These are phyloP conservation scores for Conops quadrifasciatus DNA, from an alignment of 2,888 invertebrate genomes.

Conservation along the genomic window DNA sequence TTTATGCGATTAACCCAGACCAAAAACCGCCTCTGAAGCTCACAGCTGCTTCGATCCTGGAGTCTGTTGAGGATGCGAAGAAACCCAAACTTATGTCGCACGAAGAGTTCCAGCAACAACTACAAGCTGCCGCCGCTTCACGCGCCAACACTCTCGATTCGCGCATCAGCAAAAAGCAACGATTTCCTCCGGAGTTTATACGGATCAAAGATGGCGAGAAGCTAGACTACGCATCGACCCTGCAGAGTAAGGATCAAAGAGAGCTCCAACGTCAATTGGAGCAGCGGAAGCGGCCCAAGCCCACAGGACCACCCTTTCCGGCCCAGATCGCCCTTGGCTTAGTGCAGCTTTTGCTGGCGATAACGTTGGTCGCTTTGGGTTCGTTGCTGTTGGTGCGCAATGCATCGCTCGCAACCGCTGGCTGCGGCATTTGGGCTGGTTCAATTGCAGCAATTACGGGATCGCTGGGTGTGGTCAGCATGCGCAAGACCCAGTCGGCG, in stretches of 20 bases:
- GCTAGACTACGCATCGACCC: conserved; percentile 39
- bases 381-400: conserved; percentile 61
- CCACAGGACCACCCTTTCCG: conserved; percentile 49
- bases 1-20: conserved; percentile 50
- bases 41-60: conserved; percentile 50
- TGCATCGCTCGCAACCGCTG: conserved; percentile 60
- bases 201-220: conserved; percentile 55
- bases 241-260: conserved; percentile 47
- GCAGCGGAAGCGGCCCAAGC: background rate
- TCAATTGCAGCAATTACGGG: conserved; percentile 62
- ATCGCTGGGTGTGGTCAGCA: conserved; percentile 63
- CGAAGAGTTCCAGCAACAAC: conserved; percentile 59
- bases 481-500: conserved; percentile 62
- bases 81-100: conserved; percentile 58
- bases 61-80: conserved; percentile 41
- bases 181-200: conserved; percentile 60
- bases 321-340: conserved; percentile 61
- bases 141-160: conserved; percentile 56
- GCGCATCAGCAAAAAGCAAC: conserved; percentile 60
- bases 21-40: conserved; percentile 53
- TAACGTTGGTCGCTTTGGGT: conserved; percentile 62
- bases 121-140: conserved; percentile 54
- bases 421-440: conserved; percentile 64
- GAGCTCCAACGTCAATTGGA: conserved; percentile 26
- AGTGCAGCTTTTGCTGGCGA: conserved; percentile 60